Evolutionary conservation across 1,140 invertebrate genomes (phyloP).

Genomic region (Cydia strobilella): DNA sequence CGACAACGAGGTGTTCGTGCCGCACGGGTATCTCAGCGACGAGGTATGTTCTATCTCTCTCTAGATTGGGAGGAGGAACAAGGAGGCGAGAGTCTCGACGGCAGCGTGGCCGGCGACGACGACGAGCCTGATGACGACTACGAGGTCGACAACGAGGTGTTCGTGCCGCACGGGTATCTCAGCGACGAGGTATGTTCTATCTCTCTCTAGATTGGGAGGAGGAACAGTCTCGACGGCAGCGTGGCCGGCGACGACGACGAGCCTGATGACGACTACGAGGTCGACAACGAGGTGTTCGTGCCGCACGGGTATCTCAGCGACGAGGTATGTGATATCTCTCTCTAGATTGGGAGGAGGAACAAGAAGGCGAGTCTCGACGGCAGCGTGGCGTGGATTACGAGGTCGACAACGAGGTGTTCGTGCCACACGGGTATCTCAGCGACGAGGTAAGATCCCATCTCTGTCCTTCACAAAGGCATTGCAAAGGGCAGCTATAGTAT

Average conservation of each 20-base stretch:
- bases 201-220: conserved; percentile 92
- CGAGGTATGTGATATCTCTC: conserved; percentile 77
- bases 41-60: conserved; percentile 78
- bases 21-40: conserved; percentile 91
- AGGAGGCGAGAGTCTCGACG: conserved; percentile 89
- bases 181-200: conserved; percentile 86
- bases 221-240: conserved; percentile 91
- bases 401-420: no score
- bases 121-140: conserved; percentile 91
- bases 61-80: conserved; percentile 98
- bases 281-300: conserved; percentile 98
- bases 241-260: conserved; percentile 88
- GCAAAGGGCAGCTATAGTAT: no score
- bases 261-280: conserved; percentile 90
- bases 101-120: conserved; percentile 89
- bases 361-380: conserved; percentile 59
- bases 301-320: conserved; percentile 97
- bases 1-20: conserved; percentile 91
- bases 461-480: no score
- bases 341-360: conserved; percentile 55
- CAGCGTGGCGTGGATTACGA: no score
- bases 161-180: conserved; percentile 98
- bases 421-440: no score
- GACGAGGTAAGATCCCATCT: no score
- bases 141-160: conserved; percentile 97